These are phyloP conservation scores for Eristalinus sepulchralis DNA, from an alignment of 2,888 invertebrate species.

Conservation along the genomic window DNA sequence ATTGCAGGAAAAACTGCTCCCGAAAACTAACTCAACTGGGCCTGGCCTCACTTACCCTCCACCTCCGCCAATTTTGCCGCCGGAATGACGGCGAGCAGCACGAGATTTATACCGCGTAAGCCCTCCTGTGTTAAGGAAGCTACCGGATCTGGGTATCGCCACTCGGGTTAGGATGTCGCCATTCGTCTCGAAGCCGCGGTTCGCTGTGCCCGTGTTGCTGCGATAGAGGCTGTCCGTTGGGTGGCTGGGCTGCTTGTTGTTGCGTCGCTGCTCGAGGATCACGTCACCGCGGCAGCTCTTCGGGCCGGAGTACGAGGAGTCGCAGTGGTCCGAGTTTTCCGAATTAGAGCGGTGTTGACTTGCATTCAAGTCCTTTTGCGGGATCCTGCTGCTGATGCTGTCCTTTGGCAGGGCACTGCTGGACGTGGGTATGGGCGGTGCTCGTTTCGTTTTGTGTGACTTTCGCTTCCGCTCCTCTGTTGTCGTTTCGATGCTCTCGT, in stretches of 20 bases:
- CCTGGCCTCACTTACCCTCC: constrained; percentile 78
- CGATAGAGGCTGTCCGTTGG: constrained; percentile 71
- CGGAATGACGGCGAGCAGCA: constrained; percentile 79
- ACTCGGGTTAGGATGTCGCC: constrained; percentile 93
- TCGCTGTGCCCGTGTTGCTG: constrained; percentile 58
- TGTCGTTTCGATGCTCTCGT: constrained; percentile 81
- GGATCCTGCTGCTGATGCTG: constrained; percentile 33
- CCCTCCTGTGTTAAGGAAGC: constrained; percentile 91
- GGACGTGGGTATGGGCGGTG: constrained; percentile 82
- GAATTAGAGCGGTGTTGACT: constrained; percentile 36
- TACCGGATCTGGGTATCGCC: constrained; percentile 91
- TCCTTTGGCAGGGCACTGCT: constrained; percentile 43
- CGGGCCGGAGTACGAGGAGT: constrained; percentile 56
- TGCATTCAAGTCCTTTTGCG: constrained; percentile 41
- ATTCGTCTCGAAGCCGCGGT: constrained; percentile 82
- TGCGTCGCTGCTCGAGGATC: constrained; percentile 22
- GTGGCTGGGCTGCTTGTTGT: constrained; percentile 50
- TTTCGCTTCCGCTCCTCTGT: constrained; percentile 83
- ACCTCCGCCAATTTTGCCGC: constrained; percentile 80
- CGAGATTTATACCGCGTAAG: constrained; percentile 88
- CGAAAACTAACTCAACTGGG: constrained; percentile 12
- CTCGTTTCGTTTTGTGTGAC: constrained; percentile 83
- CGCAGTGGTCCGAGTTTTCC: constrained; percentile 47
- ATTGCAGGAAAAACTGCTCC: constrained; percentile 69
- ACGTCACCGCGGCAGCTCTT: constrained; percentile 29